These are phyloP conservation scores for Heliconius hermathena DNA, from an alignment of 1,140 invertebrate genomes.

Conservation along the genomic window DNA sequence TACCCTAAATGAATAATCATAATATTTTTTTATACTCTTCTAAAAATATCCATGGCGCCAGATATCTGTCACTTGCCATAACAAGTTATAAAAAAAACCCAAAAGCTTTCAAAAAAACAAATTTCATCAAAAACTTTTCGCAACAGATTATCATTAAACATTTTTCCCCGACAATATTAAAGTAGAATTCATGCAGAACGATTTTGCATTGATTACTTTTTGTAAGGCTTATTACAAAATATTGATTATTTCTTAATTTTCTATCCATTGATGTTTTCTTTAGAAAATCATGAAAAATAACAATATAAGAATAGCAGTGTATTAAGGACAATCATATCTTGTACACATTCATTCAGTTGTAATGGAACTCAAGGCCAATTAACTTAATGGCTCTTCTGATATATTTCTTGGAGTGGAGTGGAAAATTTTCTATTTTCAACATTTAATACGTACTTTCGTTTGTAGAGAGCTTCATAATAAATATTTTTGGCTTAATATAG, in stretches of 20 bases:
- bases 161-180: neutral
- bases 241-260: neutral
- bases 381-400: constrained; percentile 1
- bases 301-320: neutral
- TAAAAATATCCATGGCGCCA: neutral
- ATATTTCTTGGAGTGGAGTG: neutral
- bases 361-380: neutral
- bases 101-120: constrained; percentile 2
- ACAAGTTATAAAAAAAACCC: neutral
- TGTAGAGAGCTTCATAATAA: no score
- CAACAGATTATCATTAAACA: constrained; percentile 7
- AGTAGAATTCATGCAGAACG: neutral
- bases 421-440: neutral
- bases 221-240: neutral
- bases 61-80: neutral
- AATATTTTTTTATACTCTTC: neutral
- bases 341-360: neutral
- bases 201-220: neutral
- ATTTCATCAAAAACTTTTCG: neutral
- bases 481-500: no score
- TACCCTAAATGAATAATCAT: no score
- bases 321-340: neutral
- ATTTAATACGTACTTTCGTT: neutral
- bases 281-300: neutral
- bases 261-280: neutral